Evolutionary conservation across 2,888 invertebrate species (phyloP), one percentile per base, ranked within the genome.

Genomic region (Ceramica pisi): DNA sequence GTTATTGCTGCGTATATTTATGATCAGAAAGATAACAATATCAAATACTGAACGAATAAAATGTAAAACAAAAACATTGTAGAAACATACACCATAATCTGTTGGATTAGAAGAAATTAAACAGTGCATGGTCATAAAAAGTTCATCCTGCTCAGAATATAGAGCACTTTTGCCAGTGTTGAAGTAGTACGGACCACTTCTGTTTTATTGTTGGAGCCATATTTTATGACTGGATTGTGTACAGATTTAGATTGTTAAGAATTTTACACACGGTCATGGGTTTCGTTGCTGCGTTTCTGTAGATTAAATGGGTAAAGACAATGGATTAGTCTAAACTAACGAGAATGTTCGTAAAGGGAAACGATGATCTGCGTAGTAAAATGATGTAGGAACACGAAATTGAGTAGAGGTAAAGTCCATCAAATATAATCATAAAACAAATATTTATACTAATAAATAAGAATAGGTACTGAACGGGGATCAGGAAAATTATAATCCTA

Each of bases 211-310:
- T 96, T 94, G 94, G 92, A 92, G 94, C 94, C 92, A 95, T 95
- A 95, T 94, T 96, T 96, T 96, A 95, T 92, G 95, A 91, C 93
- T 94, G 95, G 95, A 95, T 96, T 96, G 95, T 96, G 94, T 95
- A 90, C 95, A 86, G 92, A 94, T 94, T 93, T 96, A 96, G 95
- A 92, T 90, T 78, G 57, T 87, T 77, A 79, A 82, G 87, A 78
- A 75, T 83, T 73, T 51, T 86, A 66, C 71, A 84, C 86, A 89
- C 78, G 3, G 51, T 21, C 8, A 48, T 48, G 60, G 38, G 57
- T 38, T 59, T 9, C 7, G 10, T 48, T 46, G 62, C 31, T 68
- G 79, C 80, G 65, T 68, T 65, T 77, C 4, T 48, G 0, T 8
- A 23, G 5, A 23, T 19, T 62, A 0, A 12, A 73, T n/a, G n/a